Conservation (phyloP, 2,888 invertebrate species). For the Dynastes hyllus region DNA sequence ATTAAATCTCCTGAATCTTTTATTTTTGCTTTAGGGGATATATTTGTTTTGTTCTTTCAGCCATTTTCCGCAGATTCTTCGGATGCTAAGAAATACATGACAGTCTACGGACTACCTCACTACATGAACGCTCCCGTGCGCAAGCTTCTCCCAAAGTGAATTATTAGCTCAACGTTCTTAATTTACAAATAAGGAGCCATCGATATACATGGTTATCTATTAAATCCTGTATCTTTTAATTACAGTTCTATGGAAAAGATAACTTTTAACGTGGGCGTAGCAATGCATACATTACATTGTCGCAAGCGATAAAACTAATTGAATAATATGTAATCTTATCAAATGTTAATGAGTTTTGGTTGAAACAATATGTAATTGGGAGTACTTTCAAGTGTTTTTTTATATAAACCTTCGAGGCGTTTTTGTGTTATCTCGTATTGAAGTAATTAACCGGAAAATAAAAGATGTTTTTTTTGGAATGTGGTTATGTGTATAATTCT, state of each 20-base stretch:
- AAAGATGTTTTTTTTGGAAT: no score
- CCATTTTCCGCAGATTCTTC: no score
- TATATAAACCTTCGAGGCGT: not conserved
- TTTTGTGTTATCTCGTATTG: not conserved
- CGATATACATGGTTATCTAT: constrained; percentile 2
- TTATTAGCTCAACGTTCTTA: not conserved
- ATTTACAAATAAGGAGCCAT: constrained; percentile 7
- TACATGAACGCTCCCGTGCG: no score
- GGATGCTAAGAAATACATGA: no score
- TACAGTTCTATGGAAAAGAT: constrained; percentile 4
- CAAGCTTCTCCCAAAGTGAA: not conserved
- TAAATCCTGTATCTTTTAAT: constrained; percentile 31
- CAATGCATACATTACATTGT: constrained; percentile 5
- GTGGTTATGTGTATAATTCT: no score
- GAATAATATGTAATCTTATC: constrained; percentile 23
- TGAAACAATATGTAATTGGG: not conserved
- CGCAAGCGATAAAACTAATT: constrained; percentile 16
- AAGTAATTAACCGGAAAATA: not conserved
- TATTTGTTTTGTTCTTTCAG: no score
- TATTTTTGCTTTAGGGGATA: no score
- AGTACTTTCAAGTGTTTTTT: not conserved
- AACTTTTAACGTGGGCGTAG: constrained; percentile 14
- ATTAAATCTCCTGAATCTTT: no score
- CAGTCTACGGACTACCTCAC: no score
- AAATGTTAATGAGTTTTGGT: constrained; percentile 24